Evolutionary conservation across 2,797 vertebrate genomes (phyloP).

Genomic region (Mormyrops boulengeri): DNA sequence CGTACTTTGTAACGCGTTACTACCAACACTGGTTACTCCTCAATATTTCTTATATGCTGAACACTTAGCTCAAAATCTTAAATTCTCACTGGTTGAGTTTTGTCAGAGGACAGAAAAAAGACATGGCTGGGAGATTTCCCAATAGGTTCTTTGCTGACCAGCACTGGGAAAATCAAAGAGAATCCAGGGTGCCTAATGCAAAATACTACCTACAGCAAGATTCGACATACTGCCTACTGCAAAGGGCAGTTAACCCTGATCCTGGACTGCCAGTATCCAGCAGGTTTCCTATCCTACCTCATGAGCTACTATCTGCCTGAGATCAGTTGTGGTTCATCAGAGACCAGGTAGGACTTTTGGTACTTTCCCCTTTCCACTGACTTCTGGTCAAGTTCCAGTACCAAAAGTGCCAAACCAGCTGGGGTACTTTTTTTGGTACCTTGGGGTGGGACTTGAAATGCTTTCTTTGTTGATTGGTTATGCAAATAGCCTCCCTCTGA

Average conservation of each 20-base stretch:
- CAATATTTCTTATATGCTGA: not conserved
- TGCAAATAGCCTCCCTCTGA: not conserved
- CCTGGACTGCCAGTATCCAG: not conserved
- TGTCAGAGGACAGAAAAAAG: not conserved
- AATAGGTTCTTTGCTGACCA: not conserved
- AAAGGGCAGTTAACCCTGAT: not conserved
- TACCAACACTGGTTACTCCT: not conserved
- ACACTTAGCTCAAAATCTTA: not conserved
- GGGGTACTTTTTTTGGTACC: not conserved
- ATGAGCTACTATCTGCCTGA: not conserved
- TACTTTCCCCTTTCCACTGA: not conserved
- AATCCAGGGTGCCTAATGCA: not conserved
- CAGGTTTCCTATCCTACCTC: not conserved
- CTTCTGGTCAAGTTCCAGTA: not conserved
- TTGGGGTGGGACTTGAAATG: not conserved
- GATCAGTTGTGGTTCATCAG: not conserved
- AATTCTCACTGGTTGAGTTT: not conserved
- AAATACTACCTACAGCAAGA: not conserved
- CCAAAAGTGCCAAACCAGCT: not conserved
- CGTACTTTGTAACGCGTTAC: not conserved
- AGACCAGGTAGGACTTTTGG: not conserved
- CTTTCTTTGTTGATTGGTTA: not conserved
- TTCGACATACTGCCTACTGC: not conserved
- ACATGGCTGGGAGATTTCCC: not conserved
- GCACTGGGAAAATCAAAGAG: not conserved